These are phyloP conservation scores for Alcedo atthis DNA, from an alignment of 2,797 vertebrate genomes.

Conservation along the genomic window DNA sequence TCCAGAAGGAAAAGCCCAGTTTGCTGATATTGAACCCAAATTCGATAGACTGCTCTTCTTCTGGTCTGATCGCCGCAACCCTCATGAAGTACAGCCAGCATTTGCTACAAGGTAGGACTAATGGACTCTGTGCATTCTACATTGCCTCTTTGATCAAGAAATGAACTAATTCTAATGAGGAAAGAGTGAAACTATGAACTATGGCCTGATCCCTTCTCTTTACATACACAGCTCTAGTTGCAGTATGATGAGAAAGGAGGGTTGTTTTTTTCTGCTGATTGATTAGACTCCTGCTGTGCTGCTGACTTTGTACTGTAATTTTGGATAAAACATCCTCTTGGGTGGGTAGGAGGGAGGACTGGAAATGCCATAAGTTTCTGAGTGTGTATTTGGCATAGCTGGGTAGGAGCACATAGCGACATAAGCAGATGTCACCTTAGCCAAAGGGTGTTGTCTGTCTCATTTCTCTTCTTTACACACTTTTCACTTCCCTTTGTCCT, in stretches of 20 bases:
- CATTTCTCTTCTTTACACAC: neutral
- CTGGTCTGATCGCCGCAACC: constrained; percentile 98
- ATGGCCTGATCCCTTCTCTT: neutral
- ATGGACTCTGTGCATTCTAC: neutral
- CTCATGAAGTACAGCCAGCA: constrained; percentile 97
- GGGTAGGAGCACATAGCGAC: neutral
- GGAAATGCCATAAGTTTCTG: neutral
- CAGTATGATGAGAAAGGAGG: neutral
- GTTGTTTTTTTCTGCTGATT: neutral
- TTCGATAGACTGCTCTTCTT: constrained; percentile 97
- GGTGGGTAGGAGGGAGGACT: neutral
- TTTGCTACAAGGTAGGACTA: constrained; percentile 89
- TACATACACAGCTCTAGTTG: neutral
- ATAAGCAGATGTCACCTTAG: neutral
- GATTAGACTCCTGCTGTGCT: neutral
- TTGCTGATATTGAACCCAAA: constrained; percentile 97
- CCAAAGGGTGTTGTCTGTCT: neutral
- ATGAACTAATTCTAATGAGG: neutral
- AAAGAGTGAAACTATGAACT: neutral
- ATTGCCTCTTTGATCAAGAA: neutral
- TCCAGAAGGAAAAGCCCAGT: constrained; percentile 96
- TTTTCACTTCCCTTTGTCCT: neutral
- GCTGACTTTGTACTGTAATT: neutral
- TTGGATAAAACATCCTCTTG: neutral
- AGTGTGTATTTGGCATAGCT: rapidly evolving